Conservation (phyloP, 2,888 invertebrate genomes). For the Octodonta nipae region DNA sequence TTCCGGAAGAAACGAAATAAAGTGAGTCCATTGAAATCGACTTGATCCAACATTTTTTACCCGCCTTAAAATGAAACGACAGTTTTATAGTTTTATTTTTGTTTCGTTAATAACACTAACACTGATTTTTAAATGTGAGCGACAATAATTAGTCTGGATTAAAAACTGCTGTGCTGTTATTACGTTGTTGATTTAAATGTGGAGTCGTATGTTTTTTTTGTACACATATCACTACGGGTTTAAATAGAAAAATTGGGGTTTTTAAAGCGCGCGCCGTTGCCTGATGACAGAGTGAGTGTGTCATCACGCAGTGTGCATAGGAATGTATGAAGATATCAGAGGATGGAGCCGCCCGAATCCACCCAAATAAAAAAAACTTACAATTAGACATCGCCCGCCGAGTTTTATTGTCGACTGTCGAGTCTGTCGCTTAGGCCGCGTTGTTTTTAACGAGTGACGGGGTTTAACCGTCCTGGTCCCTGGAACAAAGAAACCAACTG, state of each 20-base stretch:
- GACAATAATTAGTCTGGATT: neutral
- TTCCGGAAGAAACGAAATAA: too few relatives aligned
- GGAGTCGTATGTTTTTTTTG: too few relatives aligned
- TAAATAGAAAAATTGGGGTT: too few relatives aligned
- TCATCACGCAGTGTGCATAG: too few relatives aligned
- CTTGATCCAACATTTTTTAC: slow-evolving; percentile 15
- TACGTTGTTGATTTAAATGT: too few relatives aligned
- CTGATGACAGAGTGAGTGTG: too few relatives aligned
- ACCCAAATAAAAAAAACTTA: too few relatives aligned
- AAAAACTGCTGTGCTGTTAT: neutral
- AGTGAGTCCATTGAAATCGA: too few relatives aligned
- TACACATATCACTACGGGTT: too few relatives aligned
- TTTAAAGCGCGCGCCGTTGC: too few relatives aligned
- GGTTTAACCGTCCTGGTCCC: slow-evolving; percentile 18
- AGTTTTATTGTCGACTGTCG: slow-evolving; percentile 30
- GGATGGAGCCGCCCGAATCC: too few relatives aligned
- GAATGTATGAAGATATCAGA: too few relatives aligned
- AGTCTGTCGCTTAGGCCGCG: slow-evolving; percentile 28
- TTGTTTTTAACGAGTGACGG: slow-evolving; percentile 14
- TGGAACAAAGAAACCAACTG: slow-evolving; percentile 4
- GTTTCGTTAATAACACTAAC: slow-evolving; percentile 6
- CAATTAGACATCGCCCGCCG: slow-evolving; percentile 21
- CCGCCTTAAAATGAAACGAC: slow-evolving; percentile 24
- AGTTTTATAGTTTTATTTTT: slow-evolving; percentile 1
- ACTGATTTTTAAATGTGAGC: slow-evolving; percentile 4